Evolutionary conservation across 2,888 invertebrate species (phyloP).

Genomic region (Nomada lathburiana): DNA sequence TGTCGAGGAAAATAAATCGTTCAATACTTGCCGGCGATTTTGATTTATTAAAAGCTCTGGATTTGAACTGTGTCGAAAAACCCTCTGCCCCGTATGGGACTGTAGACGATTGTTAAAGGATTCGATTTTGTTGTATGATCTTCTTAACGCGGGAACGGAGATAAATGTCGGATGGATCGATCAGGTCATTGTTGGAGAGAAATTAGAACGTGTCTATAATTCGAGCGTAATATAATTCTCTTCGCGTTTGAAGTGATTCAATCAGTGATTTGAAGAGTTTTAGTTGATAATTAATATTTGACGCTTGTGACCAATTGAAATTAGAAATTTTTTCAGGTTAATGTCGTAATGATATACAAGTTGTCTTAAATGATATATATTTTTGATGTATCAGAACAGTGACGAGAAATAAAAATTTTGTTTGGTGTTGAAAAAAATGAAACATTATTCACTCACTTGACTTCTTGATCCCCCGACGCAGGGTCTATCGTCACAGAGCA

Average conservation of each 20-base stretch:
- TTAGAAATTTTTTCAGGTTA: no score
- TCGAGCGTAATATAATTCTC: no score
- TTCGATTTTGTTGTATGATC: conserved; percentile 8
- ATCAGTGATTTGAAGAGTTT: no score
- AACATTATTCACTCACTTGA: conserved; percentile 62
- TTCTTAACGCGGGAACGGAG: not conserved
- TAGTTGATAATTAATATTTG: no score
- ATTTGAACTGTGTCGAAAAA: conserved; percentile 26
- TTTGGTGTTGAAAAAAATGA: not conserved
- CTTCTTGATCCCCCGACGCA: conserved; percentile 33
- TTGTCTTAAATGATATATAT: no score
- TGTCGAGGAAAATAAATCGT: conserved; percentile 57
- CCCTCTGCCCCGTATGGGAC: not conserved
- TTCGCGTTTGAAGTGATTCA: no score
- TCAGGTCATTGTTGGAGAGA: no score
- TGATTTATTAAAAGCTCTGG: conserved; percentile 58
- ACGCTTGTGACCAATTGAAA: no score
- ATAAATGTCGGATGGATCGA: not conserved
- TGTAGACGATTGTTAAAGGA: conserved; percentile 11
- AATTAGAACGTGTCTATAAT: no score
- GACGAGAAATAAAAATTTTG: no score
- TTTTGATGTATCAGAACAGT: no score
- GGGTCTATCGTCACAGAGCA: conserved; percentile 73
- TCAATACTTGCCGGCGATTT: conserved; percentile 51
- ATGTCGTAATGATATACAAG: no score